Percentiles rank a stretch among this genome's conserved stretches.
Conservation (phyloP, 2,113 vertebrate species). For the Trogon surrucura region DNA sequence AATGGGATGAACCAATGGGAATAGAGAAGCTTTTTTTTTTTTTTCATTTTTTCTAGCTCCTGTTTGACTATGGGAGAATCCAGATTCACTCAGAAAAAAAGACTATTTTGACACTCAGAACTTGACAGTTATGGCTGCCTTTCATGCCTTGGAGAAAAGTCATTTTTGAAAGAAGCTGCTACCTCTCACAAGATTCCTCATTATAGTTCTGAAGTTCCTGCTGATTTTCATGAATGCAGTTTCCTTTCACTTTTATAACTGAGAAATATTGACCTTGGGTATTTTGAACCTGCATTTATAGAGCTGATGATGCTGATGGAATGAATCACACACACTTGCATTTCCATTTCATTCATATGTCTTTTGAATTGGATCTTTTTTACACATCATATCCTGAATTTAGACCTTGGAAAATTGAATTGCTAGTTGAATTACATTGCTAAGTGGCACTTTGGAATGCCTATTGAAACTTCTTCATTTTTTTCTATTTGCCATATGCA, state of each 20-base stretch:
- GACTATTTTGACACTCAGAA: neutral
- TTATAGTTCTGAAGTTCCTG: neutral
- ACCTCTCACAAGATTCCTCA: neutral
- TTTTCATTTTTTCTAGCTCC: neutral
- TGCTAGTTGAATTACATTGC: constrained; percentile 7
- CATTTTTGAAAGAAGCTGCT: neutral
- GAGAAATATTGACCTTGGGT: constrained; percentile 31
- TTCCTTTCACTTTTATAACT: neutral
- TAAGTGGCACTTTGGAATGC: constrained; percentile 34
- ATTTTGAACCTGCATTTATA: constrained; percentile 35
- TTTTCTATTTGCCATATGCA: neutral
- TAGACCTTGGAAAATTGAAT: constrained; percentile 40
- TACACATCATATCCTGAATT: constrained; percentile 11
- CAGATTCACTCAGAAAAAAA: neutral
- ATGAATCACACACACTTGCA: constrained; percentile 1
- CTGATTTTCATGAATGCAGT: neutral
- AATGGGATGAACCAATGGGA: neutral
- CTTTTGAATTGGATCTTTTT: constrained; percentile 28
- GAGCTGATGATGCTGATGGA: constrained; percentile 1
- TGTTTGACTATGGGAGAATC: neutral
- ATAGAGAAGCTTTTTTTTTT: neutral
- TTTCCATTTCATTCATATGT: constrained; percentile 37
- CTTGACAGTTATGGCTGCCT: neutral
- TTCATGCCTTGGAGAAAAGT: neutral
- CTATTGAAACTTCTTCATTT: neutral